These are phyloP conservation scores for Drosophila trapezifrons DNA, from an alignment of 1,140 invertebrate genomes.

Conservation along the genomic window DNA sequence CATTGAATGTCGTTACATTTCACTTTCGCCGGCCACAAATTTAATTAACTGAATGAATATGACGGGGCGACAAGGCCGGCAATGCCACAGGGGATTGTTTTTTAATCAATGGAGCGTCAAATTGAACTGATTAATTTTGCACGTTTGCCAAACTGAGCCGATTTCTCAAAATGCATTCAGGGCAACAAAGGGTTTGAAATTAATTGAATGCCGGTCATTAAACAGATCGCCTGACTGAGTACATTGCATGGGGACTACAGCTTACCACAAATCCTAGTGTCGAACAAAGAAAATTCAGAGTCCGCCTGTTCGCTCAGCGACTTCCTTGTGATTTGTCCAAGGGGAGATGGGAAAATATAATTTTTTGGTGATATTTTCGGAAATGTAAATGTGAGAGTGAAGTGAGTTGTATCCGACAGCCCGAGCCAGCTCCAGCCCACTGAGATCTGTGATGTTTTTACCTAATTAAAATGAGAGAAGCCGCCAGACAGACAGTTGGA, in stretches of 20 bases:
- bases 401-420: slow-evolving; percentile 1
- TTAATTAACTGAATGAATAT: slow-evolving; percentile 74
- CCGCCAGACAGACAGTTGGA: slow-evolving; percentile 5
- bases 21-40: slow-evolving; percentile 67
- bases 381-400: slow-evolving; percentile 25
- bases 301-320: not conserved
- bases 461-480: slow-evolving; percentile 27
- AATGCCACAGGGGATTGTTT: slow-evolving; percentile 25
- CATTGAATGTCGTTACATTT: slow-evolving; percentile 65
- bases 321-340: slow-evolving; percentile 6
- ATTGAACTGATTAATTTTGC: slow-evolving; percentile 53
- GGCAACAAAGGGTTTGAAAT: not conserved
- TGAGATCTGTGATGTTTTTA: slow-evolving; percentile 29
- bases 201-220: not conserved
- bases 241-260: no score
- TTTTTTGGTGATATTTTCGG: slow-evolving; percentile 9
- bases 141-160: slow-evolving; percentile 13
- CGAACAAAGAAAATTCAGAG: not conserved
- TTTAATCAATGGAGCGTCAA: slow-evolving; percentile 51
- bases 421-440: slow-evolving; percentile 8
- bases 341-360: slow-evolving; percentile 21
- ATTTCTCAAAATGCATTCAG: not conserved
- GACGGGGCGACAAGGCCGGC: not conserved
- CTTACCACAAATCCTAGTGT: slow-evolving; percentile 16
- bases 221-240: no score